Conservation (phyloP, 2,888 invertebrate genomes). For the Nycteola revayana region DNA sequence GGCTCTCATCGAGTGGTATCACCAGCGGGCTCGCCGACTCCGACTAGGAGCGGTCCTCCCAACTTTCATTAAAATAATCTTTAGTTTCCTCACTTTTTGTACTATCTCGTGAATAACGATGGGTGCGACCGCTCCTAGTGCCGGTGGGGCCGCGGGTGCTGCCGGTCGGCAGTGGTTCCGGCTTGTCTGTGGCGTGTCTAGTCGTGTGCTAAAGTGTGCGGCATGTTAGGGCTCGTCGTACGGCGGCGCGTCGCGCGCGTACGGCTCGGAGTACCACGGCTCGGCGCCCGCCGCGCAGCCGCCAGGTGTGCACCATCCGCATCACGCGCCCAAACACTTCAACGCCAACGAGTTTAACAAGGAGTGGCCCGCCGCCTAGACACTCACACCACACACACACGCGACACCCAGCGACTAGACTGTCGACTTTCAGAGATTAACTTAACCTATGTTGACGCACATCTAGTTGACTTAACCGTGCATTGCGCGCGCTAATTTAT, state of each 20-base stretch:
- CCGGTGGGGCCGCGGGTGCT: background rate
- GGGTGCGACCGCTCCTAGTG: no score
- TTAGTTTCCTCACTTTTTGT: no score
- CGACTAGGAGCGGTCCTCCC: no score
- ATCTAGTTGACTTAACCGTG: no score
- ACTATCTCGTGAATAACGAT: no score
- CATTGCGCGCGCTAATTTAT: no score
- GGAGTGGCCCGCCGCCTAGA: slow-evolving; percentile 81
- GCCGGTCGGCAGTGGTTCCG: background rate
- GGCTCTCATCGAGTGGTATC: no score
- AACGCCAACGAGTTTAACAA: slow-evolving; percentile 77
- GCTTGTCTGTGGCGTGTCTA: background rate
- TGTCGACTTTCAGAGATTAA: no score
- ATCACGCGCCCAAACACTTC: slow-evolving; percentile 82
- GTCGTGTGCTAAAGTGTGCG: slow-evolving; percentile 24
- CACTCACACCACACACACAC: slow-evolving; percentile 11
- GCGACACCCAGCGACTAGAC: background rate
- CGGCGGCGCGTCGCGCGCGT: slow-evolving; percentile 73
- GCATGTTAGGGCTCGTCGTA: slow-evolving; percentile 75
- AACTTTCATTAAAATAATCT: no score
- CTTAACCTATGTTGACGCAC: no score
- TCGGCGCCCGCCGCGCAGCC: slow-evolving; percentile 65
- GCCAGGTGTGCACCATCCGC: slow-evolving; percentile 79
- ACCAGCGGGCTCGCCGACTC: no score
- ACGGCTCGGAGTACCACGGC: slow-evolving; percentile 70